Evolutionary conservation across 2,797 vertebrate species (phyloP).

Genomic region (Lithobates sylvaticus): DNA sequence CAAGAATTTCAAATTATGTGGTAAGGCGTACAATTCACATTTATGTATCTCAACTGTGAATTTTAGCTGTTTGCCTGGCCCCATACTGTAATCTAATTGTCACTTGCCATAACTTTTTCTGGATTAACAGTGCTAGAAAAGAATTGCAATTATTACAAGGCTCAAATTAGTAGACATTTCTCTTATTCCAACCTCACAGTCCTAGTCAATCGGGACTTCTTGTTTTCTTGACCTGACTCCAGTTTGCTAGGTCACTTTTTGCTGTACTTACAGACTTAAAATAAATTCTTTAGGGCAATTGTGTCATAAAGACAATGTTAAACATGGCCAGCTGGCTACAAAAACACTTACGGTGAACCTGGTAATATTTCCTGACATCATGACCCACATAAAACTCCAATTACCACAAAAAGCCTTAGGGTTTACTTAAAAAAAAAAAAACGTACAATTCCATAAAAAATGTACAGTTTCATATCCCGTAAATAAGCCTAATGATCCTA

Average conservation of each 20-base stretch:
- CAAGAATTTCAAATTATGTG: neutral
- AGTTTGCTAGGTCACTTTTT: neutral
- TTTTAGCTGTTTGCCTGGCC: neutral
- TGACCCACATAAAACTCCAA: constrained; percentile 32
- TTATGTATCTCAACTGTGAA: neutral
- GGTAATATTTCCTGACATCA: constrained; percentile 8
- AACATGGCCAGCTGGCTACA: constrained; percentile 8
- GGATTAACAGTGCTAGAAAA: neutral
- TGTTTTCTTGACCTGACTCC: neutral
- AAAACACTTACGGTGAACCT: neutral
- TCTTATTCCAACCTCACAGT: neutral
- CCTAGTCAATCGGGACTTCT: neutral
- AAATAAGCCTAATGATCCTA: constrained; percentile 43
- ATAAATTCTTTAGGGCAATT: neutral
- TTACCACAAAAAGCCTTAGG: constrained; percentile 31
- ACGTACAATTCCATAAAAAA: neutral
- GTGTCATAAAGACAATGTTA: neutral
- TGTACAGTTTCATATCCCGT: constrained; percentile 8
- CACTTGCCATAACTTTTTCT: neutral
- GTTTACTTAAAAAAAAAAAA: neutral
- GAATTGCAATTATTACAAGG: too few species aligned
- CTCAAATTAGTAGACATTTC: neutral
- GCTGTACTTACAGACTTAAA: neutral
- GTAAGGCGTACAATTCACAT: neutral
- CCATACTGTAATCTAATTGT: neutral